Evolutionary conservation across 2,797 vertebrate species (phyloP).

Genomic region (Diceros bicornis): DNA sequence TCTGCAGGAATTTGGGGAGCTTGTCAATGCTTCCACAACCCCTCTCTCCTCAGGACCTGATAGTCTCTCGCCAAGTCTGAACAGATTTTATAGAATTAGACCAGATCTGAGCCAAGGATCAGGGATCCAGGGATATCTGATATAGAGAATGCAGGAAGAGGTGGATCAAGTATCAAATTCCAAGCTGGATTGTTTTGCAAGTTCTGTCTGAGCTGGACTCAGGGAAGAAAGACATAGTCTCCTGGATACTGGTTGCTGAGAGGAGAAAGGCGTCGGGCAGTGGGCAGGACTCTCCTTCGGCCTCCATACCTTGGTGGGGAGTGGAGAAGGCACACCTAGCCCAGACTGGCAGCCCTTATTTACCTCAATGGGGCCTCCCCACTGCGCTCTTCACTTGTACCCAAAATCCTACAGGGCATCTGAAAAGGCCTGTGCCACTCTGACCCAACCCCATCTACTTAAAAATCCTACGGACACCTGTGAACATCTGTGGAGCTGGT

Average conservation of each 20-base stretch:
- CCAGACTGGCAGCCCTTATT: too few relatives aligned
- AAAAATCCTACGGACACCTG: background rate
- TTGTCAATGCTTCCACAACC: background rate
- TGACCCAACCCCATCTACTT: background rate
- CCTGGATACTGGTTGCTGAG: background rate
- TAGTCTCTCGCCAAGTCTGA: slow-evolving; percentile 6
- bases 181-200: slow-evolving; percentile 55
- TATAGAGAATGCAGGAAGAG: background rate
- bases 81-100: slow-evolving; percentile 24
- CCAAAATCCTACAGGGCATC: background rate
- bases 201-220: background rate
- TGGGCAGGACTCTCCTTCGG: background rate
- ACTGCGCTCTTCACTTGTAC: background rate
- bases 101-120: background rate
- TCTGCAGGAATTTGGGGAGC: background rate
- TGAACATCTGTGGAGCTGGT: background rate
- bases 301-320: background rate
- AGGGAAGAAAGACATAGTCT: background rate
- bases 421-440: background rate
- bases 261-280: background rate
- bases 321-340: background rate
- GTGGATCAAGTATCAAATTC: slow-evolving; percentile 53
- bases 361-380: background rate
- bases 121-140: slow-evolving; percentile 31
- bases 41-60: background rate